A percentile compares a stretch with the other conserved stretches of the same genome.
These are phyloP conservation scores for Acanthis flammea DNA, from an alignment of 2,797 vertebrate genomes.

Conservation along the genomic window DNA sequence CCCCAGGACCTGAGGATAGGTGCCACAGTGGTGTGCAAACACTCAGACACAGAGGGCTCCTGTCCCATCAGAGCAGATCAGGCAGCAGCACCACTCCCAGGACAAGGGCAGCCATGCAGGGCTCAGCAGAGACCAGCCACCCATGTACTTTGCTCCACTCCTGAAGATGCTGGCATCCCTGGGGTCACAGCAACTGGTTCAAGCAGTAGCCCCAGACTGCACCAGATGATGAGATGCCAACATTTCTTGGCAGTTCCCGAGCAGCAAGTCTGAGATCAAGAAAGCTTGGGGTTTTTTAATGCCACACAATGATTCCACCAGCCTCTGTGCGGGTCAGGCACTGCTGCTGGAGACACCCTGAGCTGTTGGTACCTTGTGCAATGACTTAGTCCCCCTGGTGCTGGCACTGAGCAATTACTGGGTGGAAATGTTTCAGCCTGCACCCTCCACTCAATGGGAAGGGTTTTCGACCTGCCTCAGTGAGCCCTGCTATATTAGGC, in stretches of 20 bases:
- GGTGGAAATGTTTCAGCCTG: not conserved
- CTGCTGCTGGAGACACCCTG: not conserved
- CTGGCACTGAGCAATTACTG: not conserved
- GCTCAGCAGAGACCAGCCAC: not conserved
- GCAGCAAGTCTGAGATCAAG: not conserved
- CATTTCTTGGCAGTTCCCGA: not conserved
- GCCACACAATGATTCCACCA: not conserved
- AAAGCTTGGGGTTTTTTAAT: not conserved
- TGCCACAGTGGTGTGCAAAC: not conserved
- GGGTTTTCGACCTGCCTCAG: not conserved
- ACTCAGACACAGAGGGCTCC: not conserved
- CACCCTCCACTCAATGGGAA: not conserved
- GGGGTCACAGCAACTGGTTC: not conserved
- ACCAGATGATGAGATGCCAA: not conserved
- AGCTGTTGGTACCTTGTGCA: not conserved
- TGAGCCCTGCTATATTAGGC: not conserved
- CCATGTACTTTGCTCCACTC: not conserved
- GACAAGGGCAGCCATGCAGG: not conserved
- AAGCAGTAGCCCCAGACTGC: not conserved
- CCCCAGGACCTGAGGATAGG: not conserved
- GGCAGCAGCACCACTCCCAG: not conserved
- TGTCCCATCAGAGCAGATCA: not conserved
- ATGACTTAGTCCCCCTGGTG: not conserved
- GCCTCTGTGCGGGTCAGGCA: not conserved
- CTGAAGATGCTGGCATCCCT: not conserved